phyloP scores from a whole-genome alignment of 2,113 vertebrate species.

The Machaerirhynchus nigripectus region DNA sequence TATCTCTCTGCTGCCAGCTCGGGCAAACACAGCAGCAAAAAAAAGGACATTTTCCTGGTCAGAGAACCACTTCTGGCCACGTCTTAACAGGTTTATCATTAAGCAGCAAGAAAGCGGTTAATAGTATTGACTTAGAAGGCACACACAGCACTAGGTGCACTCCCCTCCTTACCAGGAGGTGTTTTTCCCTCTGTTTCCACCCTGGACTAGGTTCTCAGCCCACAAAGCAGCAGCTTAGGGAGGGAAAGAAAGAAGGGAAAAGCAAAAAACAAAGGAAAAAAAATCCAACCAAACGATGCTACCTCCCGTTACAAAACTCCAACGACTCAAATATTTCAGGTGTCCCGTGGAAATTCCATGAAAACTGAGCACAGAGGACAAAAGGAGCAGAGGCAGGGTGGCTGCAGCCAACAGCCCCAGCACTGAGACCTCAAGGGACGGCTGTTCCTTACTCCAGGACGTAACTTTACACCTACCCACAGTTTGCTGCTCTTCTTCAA shows the following conservation, averaged over 20 bases:
- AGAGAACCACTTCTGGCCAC: not conserved
- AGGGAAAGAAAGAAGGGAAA: not conserved
- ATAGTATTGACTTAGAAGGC: not conserved
- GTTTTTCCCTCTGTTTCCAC: not conserved
- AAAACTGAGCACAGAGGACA: not conserved
- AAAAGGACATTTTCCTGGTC: not conserved
- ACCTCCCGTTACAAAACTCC: not conserved
- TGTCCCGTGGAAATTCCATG: not conserved
- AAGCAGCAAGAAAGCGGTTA: not conserved
- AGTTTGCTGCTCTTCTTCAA: not conserved
- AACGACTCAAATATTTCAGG: not conserved
- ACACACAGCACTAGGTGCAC: not conserved
- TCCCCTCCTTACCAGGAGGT: not conserved
- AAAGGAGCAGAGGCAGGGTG: not conserved
- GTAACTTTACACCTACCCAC: not conserved
- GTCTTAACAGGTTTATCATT: not conserved
- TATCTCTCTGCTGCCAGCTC: not conserved
- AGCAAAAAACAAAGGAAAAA: not conserved
- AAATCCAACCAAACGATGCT: not conserved
- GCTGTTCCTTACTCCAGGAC: not conserved
- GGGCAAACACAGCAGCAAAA: not conserved
- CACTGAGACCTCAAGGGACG: fast-evolving
- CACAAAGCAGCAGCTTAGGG: not conserved
- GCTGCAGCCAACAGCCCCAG: not conserved
- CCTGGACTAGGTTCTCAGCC: not conserved